A percentile compares a stretch with the other conserved stretches of the same genome.
These are phyloP conservation scores for Drosophila obscura DNA, from an alignment of 1,140 invertebrate species.

Conservation along the genomic window DNA sequence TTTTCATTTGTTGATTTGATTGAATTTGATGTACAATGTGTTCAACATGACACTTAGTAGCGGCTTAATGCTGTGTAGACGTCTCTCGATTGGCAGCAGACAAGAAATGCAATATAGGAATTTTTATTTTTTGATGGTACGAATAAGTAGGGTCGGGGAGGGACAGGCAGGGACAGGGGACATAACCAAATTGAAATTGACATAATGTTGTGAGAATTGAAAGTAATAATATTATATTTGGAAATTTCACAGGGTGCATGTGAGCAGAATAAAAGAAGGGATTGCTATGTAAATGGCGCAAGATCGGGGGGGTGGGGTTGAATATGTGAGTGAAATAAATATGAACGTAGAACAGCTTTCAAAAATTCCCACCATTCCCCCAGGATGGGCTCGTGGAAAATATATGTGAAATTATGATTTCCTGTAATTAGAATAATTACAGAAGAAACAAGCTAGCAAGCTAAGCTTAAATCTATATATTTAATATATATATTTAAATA, in stretches of 20 bases:
- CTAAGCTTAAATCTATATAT: no score
- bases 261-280: background rate
- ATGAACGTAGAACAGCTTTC: no score
- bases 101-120: constrained; percentile 42
- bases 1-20: constrained; percentile 72
- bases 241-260: background rate
- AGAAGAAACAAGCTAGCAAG: no score
- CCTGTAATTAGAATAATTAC: no score
- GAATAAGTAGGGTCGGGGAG: constrained; percentile 3
- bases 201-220: constrained; percentile 19
- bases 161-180: background rate
- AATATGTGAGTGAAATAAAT: background rate
- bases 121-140: constrained; percentile 12
- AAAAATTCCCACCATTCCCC: no score
- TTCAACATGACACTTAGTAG: constrained; percentile 78
- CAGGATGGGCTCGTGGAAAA: no score
- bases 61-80: constrained; percentile 72
- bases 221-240: constrained; percentile 16
- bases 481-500: no score
- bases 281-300: background rate
- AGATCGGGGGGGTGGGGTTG: no score
- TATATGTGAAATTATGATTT: no score
- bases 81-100: constrained; percentile 37
- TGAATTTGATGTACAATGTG: constrained; percentile 75
- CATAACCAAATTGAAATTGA: constrained; percentile 39